Conservation (phyloP, 2,797 vertebrate species). For the Lacerta agilis region DNA sequence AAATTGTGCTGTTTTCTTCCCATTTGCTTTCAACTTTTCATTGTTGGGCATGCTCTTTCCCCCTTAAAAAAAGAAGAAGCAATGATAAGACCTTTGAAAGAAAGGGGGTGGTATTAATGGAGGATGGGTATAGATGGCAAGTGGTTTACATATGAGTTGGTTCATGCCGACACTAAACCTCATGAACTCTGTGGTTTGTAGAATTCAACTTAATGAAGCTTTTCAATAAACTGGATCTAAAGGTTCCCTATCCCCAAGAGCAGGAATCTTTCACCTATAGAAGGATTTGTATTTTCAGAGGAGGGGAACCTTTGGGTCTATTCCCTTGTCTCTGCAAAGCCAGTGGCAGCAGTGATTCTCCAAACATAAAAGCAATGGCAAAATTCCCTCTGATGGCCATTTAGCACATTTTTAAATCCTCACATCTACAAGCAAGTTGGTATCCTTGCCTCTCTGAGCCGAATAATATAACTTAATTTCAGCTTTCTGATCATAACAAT, state of each 20-base stretch:
- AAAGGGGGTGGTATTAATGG: not conserved
- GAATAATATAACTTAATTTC: slow-evolving; percentile 36
- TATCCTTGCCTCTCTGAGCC: slow-evolving; percentile 31
- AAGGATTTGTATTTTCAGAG: not conserved
- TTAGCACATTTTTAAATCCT: not conserved
- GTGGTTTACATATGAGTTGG: not conserved
- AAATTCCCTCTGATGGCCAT: slow-evolving; percentile 10
- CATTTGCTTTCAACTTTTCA: too few relatives aligned
- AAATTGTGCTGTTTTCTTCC: too few relatives aligned
- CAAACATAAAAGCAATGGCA: not conserved
- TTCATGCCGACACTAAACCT: not conserved
- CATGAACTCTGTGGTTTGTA: not conserved
- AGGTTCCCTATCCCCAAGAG: too few relatives aligned
- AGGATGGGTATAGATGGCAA: not conserved
- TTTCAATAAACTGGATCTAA: not conserved
- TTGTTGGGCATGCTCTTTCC: too few relatives aligned
- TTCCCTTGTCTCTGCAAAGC: not conserved
- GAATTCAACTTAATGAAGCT: not conserved
- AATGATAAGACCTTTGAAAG: not conserved
- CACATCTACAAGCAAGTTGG: slow-evolving; percentile 17
- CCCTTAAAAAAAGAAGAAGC: too few relatives aligned
- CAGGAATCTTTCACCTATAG: not conserved
- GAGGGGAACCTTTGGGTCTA: not conserved
- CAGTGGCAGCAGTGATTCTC: too few relatives aligned
- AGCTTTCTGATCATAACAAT: slow-evolving; percentile 60